phyloP scores from a whole-genome alignment of 2,113 vertebrate species.

The Clarias magur region DNA sequence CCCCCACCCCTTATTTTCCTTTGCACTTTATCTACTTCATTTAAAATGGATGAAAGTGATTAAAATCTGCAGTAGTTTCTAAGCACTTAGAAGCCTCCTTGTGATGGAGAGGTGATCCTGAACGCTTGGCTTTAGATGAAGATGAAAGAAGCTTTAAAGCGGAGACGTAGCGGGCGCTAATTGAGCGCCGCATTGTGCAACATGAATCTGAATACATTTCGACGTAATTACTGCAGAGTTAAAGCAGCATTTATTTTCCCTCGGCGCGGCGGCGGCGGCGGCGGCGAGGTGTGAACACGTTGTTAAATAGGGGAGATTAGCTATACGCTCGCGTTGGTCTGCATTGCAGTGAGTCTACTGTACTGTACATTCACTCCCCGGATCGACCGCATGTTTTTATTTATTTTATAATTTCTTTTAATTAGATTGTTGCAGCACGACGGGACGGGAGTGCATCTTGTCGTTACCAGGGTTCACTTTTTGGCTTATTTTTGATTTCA shows the following conservation, averaged over 20 bases:
- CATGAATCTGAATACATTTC: slow-evolving; percentile 54
- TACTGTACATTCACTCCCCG: neutral
- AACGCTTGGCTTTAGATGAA: slow-evolving; percentile 76
- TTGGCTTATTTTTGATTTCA: neutral
- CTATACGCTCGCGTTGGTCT: slow-evolving; percentile 64
- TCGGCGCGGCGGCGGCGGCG: neutral
- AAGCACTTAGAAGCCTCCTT: slow-evolving; percentile 35
- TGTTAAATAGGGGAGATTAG: slow-evolving; percentile 72
- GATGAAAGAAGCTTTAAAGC: slow-evolving; percentile 88
- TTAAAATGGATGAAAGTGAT: slow-evolving; percentile 48
- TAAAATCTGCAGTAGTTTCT: slow-evolving; percentile 41
- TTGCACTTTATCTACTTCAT: slow-evolving; percentile 38
- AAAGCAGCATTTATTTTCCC: slow-evolving; percentile 22
- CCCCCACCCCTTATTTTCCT: neutral
- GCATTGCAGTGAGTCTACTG: neutral
- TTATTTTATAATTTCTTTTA: neutral
- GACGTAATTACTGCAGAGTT: slow-evolving; percentile 4
- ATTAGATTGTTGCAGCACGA: neutral
- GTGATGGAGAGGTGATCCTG: slow-evolving; percentile 60
- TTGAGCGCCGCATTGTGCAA: slow-evolving; percentile 82
- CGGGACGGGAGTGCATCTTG: neutral
- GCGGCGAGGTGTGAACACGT: neutral
- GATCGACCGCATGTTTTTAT: neutral
- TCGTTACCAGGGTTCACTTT: neutral
- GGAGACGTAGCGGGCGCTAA: slow-evolving; percentile 83